Percentiles rank a stretch among this genome's conserved stretches.
phyloP scores from a whole-genome alignment of 1,140 invertebrate genomes.

The Diorhabda carinulata region DNA sequence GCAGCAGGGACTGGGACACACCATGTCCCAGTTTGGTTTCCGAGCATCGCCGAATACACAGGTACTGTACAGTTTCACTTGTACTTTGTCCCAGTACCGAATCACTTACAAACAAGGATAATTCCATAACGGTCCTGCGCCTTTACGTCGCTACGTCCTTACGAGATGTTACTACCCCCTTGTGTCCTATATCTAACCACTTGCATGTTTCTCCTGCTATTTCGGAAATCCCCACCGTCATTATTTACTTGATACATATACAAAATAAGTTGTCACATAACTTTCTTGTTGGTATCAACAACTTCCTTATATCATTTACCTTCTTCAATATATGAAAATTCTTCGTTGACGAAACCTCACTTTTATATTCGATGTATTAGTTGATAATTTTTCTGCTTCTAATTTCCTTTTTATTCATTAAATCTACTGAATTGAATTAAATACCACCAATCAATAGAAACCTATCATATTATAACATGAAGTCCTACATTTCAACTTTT shows the following conservation, averaged over 20 bases:
- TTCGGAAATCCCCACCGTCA: background rate
- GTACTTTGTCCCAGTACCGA: slow-evolving; percentile 11
- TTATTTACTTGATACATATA: background rate
- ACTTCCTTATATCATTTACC: no score
- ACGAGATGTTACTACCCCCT: slow-evolving; percentile 2
- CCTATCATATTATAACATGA: no score
- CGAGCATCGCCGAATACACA: slow-evolving; percentile 63
- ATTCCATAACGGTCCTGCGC: slow-evolving; percentile 10
- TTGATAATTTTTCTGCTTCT: no score
- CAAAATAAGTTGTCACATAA: no score
- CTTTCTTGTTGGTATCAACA: no score
- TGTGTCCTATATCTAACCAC: slow-evolving; percentile 13
- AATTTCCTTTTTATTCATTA: no score
- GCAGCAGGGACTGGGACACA: slow-evolving; percentile 52
- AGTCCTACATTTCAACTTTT: no score
- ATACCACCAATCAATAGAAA: no score
- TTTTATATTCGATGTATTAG: no score
- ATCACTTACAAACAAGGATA: background rate
- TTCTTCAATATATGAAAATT: no score
- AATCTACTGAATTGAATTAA: no score
- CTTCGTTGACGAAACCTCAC: no score
- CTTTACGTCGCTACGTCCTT: slow-evolving; percentile 1
- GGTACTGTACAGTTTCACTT: slow-evolving; percentile 47
- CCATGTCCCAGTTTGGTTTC: slow-evolving; percentile 66
- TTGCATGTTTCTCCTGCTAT: background rate